phyloP scores from a whole-genome alignment of 2,797 vertebrate genomes.

The Thalassophryne amazonica region DNA sequence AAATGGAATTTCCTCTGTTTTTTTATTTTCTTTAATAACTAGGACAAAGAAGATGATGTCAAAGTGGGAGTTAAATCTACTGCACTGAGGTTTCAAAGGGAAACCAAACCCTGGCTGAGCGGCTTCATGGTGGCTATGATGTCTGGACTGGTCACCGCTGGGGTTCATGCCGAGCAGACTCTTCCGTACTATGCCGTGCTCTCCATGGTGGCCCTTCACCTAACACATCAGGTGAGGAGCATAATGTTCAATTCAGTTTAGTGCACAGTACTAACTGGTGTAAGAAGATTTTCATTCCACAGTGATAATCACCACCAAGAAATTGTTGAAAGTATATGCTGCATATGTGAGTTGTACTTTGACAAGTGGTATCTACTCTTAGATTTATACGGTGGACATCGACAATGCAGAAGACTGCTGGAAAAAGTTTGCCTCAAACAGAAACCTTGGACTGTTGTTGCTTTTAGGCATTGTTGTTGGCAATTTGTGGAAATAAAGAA shows the following conservation, averaged over 20 bases:
- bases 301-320: background rate
- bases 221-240: slow-evolving; percentile 84
- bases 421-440: slow-evolving; percentile 92
- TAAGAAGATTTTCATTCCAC: background rate
- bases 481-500: slow-evolving; percentile 85
- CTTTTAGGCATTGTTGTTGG: slow-evolving; percentile 88
- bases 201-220: slow-evolving; percentile 75
- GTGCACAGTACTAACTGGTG: background rate
- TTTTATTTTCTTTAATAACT: slow-evolving; percentile 8
- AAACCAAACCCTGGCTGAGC: slow-evolving; percentile 90
- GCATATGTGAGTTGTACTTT: background rate
- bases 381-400: slow-evolving; percentile 91
- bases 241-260: too few relatives aligned
- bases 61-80: slow-evolving; percentile 92
- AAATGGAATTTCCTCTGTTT: background rate
- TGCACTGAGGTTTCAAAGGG: slow-evolving; percentile 84
- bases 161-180: slow-evolving; percentile 84
- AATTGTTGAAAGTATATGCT: too few relatives aligned
- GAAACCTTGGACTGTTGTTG: slow-evolving; percentile 86
- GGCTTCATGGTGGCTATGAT: slow-evolving; percentile 87
- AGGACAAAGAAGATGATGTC: slow-evolving; percentile 93
- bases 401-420: slow-evolving; percentile 92
- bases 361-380: slow-evolving; percentile 2
- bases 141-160: slow-evolving; percentile 79
- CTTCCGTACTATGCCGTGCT: slow-evolving; percentile 84